These are phyloP conservation scores for Clarias platycephalus DNA, from an alignment of 2,797 vertebrate species.

Conservation along the genomic window DNA sequence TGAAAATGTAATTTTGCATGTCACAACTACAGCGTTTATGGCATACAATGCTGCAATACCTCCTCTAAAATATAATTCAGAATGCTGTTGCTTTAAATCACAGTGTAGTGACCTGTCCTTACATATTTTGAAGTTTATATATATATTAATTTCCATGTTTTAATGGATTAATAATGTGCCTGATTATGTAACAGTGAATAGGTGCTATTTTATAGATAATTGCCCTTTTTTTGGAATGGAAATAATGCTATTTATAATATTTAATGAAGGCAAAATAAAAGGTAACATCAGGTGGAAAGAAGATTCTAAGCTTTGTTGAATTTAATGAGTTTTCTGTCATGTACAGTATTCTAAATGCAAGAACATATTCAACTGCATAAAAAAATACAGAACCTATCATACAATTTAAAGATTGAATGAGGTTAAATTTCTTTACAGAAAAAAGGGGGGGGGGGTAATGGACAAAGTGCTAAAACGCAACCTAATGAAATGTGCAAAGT, in stretches of 20 bases:
- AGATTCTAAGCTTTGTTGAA: background rate
- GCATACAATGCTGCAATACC: background rate
- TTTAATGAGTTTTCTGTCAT: background rate
- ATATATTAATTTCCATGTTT: conserved; percentile 50
- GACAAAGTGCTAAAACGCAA: background rate
- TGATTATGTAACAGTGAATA: background rate
- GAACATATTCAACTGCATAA: background rate
- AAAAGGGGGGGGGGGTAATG: background rate
- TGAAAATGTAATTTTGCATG: background rate
- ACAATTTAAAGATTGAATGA: background rate
- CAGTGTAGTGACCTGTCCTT: background rate
- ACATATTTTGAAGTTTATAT: background rate
- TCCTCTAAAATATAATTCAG: background rate
- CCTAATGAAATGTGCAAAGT: background rate
- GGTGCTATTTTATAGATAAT: background rate
- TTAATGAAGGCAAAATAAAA: background rate
- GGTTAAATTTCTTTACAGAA: background rate
- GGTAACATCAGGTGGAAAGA: background rate
- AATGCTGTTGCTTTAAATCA: background rate
- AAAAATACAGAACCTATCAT: too few species aligned
- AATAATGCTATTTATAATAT: background rate
- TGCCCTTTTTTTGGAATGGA: background rate
- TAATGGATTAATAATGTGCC: conserved; percentile 46
- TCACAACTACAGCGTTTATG: background rate
- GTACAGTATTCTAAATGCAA: background rate